A percentile compares a stretch with the other conserved stretches of the same genome.
phyloP scores from a whole-genome alignment of 1,140 invertebrate species.

The Sweltsa coloradensis region DNA sequence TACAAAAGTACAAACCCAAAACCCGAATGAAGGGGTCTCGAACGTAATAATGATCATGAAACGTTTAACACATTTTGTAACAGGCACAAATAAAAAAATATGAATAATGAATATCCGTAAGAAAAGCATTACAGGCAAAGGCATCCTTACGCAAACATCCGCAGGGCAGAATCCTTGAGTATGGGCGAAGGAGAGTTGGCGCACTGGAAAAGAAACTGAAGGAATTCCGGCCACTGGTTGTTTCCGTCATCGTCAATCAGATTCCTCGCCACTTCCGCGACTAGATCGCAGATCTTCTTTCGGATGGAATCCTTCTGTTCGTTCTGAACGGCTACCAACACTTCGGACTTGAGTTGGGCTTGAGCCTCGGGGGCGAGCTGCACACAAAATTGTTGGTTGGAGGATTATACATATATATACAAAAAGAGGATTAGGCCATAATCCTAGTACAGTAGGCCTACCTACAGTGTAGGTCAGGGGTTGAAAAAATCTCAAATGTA shows the following conservation, averaged over 20 bases:
- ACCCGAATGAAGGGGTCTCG: no score
- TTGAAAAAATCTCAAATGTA: no score
- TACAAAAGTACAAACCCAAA: no score
- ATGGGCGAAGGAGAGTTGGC: constrained; percentile 66
- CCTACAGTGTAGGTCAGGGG: no score
- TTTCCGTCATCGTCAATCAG: constrained; percentile 93
- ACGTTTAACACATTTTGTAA: no score
- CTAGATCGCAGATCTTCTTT: constrained; percentile 88
- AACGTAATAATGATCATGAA: no score
- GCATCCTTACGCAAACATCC: constrained; percentile 81
- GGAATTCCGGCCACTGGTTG: constrained; percentile 93
- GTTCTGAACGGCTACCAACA: constrained; percentile 73
- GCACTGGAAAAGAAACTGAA: constrained; percentile 93
- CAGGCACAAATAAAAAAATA: no score
- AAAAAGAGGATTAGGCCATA: no score
- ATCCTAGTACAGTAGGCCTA: no score
- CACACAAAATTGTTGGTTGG: background rate
- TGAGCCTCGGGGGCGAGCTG: constrained; percentile 72
- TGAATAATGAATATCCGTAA: no score
- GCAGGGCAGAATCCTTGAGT: constrained; percentile 85
- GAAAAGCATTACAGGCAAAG: no score
- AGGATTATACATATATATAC: no score
- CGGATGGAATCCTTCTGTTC: constrained; percentile 66
- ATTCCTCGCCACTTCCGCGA: constrained; percentile 88
- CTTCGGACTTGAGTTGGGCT: constrained; percentile 69